Conservation (phyloP, 2,113 vertebrate genomes). For the Ciconia stormi region DNA sequence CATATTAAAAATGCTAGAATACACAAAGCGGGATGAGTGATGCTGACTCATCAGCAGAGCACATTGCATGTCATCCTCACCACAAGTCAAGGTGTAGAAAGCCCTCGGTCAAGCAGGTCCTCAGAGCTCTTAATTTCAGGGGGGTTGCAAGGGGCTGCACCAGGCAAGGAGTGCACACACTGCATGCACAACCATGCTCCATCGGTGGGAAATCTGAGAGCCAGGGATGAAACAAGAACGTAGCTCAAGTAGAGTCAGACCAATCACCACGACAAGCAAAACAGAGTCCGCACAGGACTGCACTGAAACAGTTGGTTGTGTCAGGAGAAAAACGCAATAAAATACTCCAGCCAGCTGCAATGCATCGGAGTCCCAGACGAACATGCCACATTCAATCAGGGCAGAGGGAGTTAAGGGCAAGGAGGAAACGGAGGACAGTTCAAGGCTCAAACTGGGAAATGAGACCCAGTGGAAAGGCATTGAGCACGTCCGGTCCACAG, state of each 20-base stretch:
- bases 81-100: not conserved
- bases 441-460: not conserved
- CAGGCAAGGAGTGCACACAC: not conserved
- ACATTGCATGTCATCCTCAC: not conserved
- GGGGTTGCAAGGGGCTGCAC: not conserved
- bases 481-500: rapidly evolving
- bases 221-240: not conserved
- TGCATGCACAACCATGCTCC: not conserved
- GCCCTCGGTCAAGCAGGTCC: not conserved
- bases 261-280: not conserved
- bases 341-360: not conserved
- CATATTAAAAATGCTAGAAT: not conserved
- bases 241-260: not conserved
- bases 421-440: not conserved
- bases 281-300: not conserved
- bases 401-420: not conserved
- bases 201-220: not conserved
- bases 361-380: not conserved
- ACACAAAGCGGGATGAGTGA: not conserved
- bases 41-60: not conserved
- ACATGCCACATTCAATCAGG: not conserved
- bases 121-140: not conserved
- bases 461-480: not conserved
- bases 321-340: not conserved
- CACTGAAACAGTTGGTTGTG: rapidly evolving